Conservation (phyloP, 1,140 invertebrate genomes). For the Bombyx mori region ASM3026992v2 NC_085132.1:637501-638000, state of each 20-base stretch:
- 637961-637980: constrained; percentile 82
- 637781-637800: constrained; percentile 88
- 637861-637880: constrained; percentile 89
- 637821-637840: constrained; percentile 90
- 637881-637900: constrained; percentile 91
- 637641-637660: too few relatives aligned
- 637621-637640: too few relatives aligned
- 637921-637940: constrained; percentile 82
- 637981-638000: constrained; percentile 34
- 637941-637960: constrained; percentile 78
- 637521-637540: too few relatives aligned
- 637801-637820: constrained; percentile 83
- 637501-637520: too few relatives aligned
- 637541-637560: too few relatives aligned
- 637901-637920: constrained; percentile 85
- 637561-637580: too few relatives aligned
- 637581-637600: too few relatives aligned
- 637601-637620: too few relatives aligned
- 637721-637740: neutral
- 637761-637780: constrained; percentile 76
- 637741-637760: neutral
- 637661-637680: too few relatives aligned
- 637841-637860: constrained; percentile 85
- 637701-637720: too few relatives aligned
- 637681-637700: too few relatives aligned